phyloP scores from a whole-genome alignment of 2,888 invertebrate species.

The Julus scanicus region DNA sequence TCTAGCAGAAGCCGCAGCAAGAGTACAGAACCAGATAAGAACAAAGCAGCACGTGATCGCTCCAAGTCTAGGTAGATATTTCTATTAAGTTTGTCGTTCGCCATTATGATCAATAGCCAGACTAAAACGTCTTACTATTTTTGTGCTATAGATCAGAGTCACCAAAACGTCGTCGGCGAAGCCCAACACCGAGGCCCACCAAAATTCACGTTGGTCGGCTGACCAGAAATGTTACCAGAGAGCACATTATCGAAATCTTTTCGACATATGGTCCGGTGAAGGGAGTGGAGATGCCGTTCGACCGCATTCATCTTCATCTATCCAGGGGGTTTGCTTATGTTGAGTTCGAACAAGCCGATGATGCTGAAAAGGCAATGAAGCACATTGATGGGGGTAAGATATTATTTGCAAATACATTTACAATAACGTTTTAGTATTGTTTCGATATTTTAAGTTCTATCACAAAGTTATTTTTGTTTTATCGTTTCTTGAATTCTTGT shows the following conservation, averaged over 20 bases:
- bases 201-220: constrained; percentile 94
- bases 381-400: constrained; percentile 97
- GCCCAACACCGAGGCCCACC: constrained; percentile 89
- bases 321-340: constrained; percentile 96
- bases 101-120: neutral
- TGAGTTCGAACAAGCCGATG: constrained; percentile 91
- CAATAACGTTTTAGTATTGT: neutral
- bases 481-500: neutral
- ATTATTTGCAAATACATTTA: constrained; percentile 21
- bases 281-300: constrained; percentile 87
- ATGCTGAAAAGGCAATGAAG: constrained; percentile 98
- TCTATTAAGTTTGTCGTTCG: neutral
- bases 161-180: constrained; percentile 76
- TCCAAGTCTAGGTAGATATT: constrained; percentile 53
- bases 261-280: constrained; percentile 88
- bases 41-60: constrained; percentile 52
- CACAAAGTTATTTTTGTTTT: neutral
- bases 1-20: constrained; percentile 71
- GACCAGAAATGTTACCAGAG: constrained; percentile 87
- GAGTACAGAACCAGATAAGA: constrained; percentile 56
- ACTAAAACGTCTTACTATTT: neutral
- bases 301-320: constrained; percentile 86
- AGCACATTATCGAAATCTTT: constrained; percentile 91
- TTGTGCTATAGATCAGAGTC: constrained; percentile 61
- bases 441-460: neutral